Percentiles rank a stretch among this genome's conserved stretches.
These are phyloP conservation scores for Phyllotis vaccarum DNA, from an alignment of 2,797 vertebrate species.

Conservation along the genomic window DNA sequence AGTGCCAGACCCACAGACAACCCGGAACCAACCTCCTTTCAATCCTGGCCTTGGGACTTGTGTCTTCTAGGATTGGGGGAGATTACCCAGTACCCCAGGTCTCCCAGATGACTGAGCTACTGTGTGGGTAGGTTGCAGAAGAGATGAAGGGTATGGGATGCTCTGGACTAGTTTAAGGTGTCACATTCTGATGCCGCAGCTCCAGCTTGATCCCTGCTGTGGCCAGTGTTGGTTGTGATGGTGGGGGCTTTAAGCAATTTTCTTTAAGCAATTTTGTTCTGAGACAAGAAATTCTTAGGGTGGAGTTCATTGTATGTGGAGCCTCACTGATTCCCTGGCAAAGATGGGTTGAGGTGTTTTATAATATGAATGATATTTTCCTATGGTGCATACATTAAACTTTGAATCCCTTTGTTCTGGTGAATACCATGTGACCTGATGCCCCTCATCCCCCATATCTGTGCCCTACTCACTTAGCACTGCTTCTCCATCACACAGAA, in stretches of 20 bases:
- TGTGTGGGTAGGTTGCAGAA: not conserved
- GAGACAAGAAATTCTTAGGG: not conserved
- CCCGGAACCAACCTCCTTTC: not conserved
- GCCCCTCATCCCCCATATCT: accelerated
- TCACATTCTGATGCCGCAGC: not conserved
- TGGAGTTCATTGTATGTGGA: slow-evolving; percentile 33
- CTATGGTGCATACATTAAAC: not conserved
- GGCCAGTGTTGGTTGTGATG: not conserved
- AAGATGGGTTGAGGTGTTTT: slow-evolving; percentile 26
- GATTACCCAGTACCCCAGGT: not conserved
- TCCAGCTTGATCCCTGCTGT: not conserved
- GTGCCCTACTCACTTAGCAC: not conserved
- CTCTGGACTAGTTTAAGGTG: not conserved
- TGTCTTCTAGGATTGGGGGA: not conserved
- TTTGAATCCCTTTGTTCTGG: not conserved
- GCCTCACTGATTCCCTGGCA: not conserved
- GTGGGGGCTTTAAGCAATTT: not conserved
- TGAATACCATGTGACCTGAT: not conserved
- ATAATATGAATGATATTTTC: not conserved
- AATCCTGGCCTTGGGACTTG: not conserved
- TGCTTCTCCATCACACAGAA: not conserved
- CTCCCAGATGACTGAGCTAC: not conserved
- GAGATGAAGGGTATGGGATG: not conserved
- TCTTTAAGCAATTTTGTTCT: slow-evolving; percentile 10
- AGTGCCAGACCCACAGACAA: not conserved